phyloP scores from a whole-genome alignment of 1,140 invertebrate genomes.

The Globodera rostochiensis region DNA sequence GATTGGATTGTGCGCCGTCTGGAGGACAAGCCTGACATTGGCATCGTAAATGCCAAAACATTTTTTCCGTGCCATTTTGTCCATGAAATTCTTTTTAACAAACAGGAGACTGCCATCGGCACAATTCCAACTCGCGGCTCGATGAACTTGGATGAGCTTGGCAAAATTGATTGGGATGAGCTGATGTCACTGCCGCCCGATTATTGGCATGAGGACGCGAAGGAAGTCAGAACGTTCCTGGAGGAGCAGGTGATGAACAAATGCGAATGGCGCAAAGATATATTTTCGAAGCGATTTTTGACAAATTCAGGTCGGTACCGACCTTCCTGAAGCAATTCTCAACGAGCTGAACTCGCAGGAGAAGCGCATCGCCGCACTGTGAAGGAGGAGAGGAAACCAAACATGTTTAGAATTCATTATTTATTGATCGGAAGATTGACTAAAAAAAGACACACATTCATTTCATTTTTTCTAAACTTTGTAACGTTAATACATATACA shows the following conservation, averaged over 20 bases:
- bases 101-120: conserved; percentile 60
- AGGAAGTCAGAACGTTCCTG: conserved; percentile 84
- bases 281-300: background rate
- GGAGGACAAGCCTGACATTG: conserved; percentile 66
- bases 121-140: conserved; percentile 66
- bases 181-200: conserved; percentile 80
- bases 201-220: conserved; percentile 87
- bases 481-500: no score
- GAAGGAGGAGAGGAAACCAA: conserved; percentile 22
- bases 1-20: conserved; percentile 69
- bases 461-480: no score
- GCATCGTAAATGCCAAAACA: conserved; percentile 30
- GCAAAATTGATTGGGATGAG: conserved; percentile 75
- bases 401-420: background rate
- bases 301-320: conserved; percentile 73
- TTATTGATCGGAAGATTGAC: background rate
- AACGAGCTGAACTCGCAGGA: conserved; percentile 77
- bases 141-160: conserved; percentile 76
- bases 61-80: no score
- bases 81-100: conserved; percentile 7
- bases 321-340: conserved; percentile 79
- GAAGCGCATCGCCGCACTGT: conserved; percentile 70
- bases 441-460: no score
- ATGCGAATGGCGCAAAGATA: no score
- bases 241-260: conserved; percentile 74